Conservation (phyloP, 2,113 vertebrate genomes). For the Leuciscus idus region DNA sequence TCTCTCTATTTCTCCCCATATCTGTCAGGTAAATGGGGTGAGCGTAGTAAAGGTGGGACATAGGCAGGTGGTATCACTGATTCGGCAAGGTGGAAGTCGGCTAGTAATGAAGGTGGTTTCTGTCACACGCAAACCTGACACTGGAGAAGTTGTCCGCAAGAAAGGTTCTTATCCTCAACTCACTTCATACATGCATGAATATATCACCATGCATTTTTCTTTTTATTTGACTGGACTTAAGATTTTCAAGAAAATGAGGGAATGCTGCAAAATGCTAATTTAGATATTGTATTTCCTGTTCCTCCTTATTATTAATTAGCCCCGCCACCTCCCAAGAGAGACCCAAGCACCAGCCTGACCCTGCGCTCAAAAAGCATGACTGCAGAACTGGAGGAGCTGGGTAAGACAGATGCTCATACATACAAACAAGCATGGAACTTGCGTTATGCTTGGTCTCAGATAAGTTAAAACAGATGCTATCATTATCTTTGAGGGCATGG, state of each 20-base stretch:
- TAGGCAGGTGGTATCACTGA: slow-evolving; percentile 94
- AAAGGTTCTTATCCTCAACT: slow-evolving; percentile 78
- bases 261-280: slow-evolving; percentile 2
- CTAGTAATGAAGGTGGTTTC: slow-evolving; percentile 97
- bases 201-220: too few relatives aligned
- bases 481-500: background rate
- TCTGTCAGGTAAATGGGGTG: slow-evolving; percentile 87
- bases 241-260: background rate
- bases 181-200: background rate
- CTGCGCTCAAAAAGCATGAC: slow-evolving; percentile 99
- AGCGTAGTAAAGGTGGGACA: slow-evolving; percentile 98
- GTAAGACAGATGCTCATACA: slow-evolving; percentile 69
- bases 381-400: slow-evolving; percentile 94
- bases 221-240: background rate
- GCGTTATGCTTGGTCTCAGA: background rate
- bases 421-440: slow-evolving; percentile 27
- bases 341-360: slow-evolving; percentile 94
- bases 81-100: slow-evolving; percentile 93
- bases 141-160: slow-evolving; percentile 87
- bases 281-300: slow-evolving; percentile 27
- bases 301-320: slow-evolving; percentile 73
- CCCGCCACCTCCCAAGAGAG: slow-evolving; percentile 93
- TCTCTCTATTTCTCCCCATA: slow-evolving; percentile 6
- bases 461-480: background rate
- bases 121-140: slow-evolving; percentile 90